Evolutionary conservation across 2,888 invertebrate genomes (phyloP).

Genomic region (Schizaphis graminum): DNA sequence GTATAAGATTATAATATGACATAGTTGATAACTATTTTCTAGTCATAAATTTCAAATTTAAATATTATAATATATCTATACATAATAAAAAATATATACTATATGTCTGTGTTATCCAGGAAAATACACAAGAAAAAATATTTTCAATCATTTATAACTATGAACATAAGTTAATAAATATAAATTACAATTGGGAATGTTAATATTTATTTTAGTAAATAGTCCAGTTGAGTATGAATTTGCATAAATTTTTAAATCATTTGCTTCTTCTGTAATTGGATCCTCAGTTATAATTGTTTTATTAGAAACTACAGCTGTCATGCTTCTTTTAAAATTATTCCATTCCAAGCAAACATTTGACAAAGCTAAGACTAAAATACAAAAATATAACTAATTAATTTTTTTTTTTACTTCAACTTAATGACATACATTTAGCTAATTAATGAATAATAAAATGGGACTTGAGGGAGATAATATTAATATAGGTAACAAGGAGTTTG

Average conservation of each 20-base stretch:
- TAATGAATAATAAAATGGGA: not conserved
- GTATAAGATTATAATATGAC: not conserved
- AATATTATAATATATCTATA: not conserved
- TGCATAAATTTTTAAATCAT: constrained; percentile 74
- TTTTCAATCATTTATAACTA: not conserved
- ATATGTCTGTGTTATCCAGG: not conserved
- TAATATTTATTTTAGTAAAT: constrained; percentile 68
- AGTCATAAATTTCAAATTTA: not conserved
- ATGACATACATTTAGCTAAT: not conserved
- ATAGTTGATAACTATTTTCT: not conserved
- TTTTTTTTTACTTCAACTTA: not conserved
- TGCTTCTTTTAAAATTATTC: constrained; percentile 71
- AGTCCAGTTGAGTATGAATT: constrained; percentile 67
- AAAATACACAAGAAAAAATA: not conserved
- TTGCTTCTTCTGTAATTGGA: constrained; percentile 78
- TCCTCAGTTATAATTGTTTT: constrained; percentile 81
- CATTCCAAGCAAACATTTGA: constrained; percentile 78
- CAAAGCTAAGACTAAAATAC: constrained; percentile 76
- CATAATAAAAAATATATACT: not conserved
- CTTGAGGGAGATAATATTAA: not conserved
- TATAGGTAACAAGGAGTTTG: not conserved
- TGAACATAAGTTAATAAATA: not conserved
- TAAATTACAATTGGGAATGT: constrained; percentile 69
- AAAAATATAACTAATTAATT: constrained; percentile 9
- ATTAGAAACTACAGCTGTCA: constrained; percentile 73